Evolutionary conservation across 2,888 invertebrate species (phyloP).

Genomic region (Empis stercorea): DNA sequence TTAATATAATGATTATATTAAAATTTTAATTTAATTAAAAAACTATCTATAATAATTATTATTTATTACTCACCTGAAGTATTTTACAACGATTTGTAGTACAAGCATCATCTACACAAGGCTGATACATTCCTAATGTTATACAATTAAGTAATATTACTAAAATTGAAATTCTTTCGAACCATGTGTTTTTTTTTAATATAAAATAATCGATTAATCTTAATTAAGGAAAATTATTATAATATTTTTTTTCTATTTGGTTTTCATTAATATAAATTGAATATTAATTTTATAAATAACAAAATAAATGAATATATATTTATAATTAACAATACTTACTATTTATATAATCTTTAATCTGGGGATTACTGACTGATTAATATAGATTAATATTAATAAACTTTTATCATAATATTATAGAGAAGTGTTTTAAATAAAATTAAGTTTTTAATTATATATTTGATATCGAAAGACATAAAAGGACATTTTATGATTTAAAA

Average conservation of each 20-base stretch:
- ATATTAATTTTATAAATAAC: background rate
- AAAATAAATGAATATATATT: background rate
- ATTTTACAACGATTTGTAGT: slow-evolving; percentile 79
- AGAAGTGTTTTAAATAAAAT: too few species aligned
- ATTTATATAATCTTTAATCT: too few species aligned
- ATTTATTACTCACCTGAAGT: slow-evolving; percentile 60
- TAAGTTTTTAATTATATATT: too few species aligned
- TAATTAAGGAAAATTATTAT: slow-evolving; percentile 17
- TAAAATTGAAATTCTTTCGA: slow-evolving; percentile 96
- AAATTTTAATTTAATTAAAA: background rate
- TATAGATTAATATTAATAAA: too few species aligned
- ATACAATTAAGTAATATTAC: slow-evolving; percentile 97
- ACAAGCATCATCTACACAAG: slow-evolving; percentile 91
- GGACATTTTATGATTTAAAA: too few species aligned
- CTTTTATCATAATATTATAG: too few species aligned
- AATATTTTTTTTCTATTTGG: too few species aligned
- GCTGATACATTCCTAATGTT: slow-evolving; percentile 98
- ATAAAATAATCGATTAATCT: slow-evolving; percentile 11
- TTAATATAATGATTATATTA: too few species aligned
- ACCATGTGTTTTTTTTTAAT: slow-evolving; percentile 59
- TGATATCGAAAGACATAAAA: too few species aligned
- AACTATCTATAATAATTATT: too few species aligned
- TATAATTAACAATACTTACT: background rate
- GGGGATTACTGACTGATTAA: too few species aligned
- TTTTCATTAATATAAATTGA: background rate